A percentile compares a stretch with the other conserved stretches of the same genome.
Evolutionary conservation across 2,113 vertebrate species (phyloP).

Genomic region (Egretta garzetta): DNA sequence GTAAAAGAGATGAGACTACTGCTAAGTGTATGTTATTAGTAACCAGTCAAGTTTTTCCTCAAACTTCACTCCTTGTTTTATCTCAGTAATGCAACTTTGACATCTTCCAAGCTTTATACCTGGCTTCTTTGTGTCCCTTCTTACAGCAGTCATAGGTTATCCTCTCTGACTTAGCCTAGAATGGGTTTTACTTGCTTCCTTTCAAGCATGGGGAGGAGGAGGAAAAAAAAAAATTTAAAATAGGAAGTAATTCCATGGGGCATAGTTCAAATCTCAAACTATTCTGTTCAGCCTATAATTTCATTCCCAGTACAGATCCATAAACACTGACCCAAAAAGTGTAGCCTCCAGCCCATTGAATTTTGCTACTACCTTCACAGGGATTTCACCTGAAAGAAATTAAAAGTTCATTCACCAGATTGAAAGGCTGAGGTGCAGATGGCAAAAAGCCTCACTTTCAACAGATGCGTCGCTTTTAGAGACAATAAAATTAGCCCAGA

Average conservation of each 20-base stretch:
- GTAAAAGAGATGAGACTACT: not conserved
- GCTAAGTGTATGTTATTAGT: not conserved
- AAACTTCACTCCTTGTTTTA: not conserved
- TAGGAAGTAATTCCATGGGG: not conserved
- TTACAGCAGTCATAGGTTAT: not conserved
- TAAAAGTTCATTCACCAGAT: not conserved
- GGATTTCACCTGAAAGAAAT: not conserved
- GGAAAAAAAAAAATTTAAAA: not conserved
- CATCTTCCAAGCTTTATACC: not conserved
- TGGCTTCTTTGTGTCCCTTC: not conserved
- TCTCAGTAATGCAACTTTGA: not conserved
- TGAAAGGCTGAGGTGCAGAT: not conserved
- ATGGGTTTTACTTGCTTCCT: not conserved
- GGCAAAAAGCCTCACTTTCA: not conserved
- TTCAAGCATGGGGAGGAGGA: not conserved
- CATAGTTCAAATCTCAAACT: not conserved
- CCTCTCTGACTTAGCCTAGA: slow-evolving; percentile 11
- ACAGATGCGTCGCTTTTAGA: not conserved
- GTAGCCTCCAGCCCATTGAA: not conserved
- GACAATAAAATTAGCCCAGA: not conserved
- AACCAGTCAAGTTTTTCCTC: not conserved
- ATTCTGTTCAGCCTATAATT: not conserved
- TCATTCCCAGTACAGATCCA: not conserved
- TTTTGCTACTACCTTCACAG: not conserved
- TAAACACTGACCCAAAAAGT: not conserved